A percentile compares a stretch with the other conserved stretches of the same genome.
phyloP scores from a whole-genome alignment of 53 echinoderm and acorn worm species.

The Glandiceps talaboti region DNA sequence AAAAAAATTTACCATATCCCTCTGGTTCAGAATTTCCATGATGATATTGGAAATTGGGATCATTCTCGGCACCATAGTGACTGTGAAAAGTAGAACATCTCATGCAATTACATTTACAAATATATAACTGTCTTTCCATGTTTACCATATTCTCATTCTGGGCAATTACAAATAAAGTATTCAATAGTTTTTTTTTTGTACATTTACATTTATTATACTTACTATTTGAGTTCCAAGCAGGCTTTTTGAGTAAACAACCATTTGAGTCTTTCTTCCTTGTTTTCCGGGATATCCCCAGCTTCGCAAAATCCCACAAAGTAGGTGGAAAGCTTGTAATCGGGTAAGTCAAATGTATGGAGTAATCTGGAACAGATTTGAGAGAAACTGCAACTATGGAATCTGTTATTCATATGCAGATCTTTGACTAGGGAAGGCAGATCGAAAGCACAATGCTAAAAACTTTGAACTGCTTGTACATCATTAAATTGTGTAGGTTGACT shows the following conservation, averaged over 20 bases:
- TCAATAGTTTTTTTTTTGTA: too few species aligned
- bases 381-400: too few species aligned
- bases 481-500: too few species aligned
- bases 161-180: too few species aligned
- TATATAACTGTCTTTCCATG: too few species aligned
- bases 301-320: conserved; percentile 83
- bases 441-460: too few species aligned
- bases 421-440: too few species aligned
- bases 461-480: too few species aligned
- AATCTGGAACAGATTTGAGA: too few species aligned
- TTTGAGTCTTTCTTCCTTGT: conserved; percentile 32
- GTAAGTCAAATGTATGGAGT: conserved; percentile 50
- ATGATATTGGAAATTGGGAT: conserved; percentile 71
- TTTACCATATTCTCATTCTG: too few species aligned
- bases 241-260: conserved; percentile 66
- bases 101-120: too few species aligned
- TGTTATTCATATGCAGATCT: too few species aligned
- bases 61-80: conserved; percentile 84
- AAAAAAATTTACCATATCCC: conserved; percentile 97
- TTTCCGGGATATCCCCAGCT: conserved; percentile 62
- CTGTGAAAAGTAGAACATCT: conserved; percentile 28
- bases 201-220: conserved; percentile 19
- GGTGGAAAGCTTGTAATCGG: conserved; percentile 56
- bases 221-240: conserved; percentile 68
- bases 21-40: conserved; percentile 85